Percentiles rank a stretch among this genome's conserved stretches.
phyloP scores from a whole-genome alignment of 2,797 vertebrate species.

The Sphenodon punctatus region DNA sequence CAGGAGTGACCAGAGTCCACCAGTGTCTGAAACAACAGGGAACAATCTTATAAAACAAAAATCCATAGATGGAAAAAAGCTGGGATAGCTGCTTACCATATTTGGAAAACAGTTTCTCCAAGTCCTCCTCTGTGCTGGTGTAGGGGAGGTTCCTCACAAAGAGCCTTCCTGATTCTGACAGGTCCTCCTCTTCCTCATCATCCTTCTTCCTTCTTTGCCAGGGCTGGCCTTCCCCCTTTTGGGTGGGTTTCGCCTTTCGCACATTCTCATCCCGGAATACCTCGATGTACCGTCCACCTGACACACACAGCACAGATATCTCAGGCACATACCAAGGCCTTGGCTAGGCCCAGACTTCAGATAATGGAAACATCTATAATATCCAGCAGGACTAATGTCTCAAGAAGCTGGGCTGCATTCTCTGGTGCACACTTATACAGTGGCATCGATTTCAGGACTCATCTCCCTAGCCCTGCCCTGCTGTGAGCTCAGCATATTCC shows the following conservation, averaged over 20 bases:
- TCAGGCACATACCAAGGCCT: not conserved
- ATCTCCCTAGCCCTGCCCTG: too few species aligned
- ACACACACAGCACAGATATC: not conserved
- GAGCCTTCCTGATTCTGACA: constrained; percentile 92
- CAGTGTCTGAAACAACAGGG: too few species aligned
- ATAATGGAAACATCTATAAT: not conserved
- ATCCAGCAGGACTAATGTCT: too few species aligned
- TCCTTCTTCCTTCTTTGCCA: constrained; percentile 84
- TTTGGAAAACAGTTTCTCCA: constrained; percentile 86
- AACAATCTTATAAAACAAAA: too few species aligned
- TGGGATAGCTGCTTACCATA: constrained; percentile 74
- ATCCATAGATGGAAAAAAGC: too few species aligned
- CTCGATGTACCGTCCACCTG: constrained; percentile 90
- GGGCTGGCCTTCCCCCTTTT: constrained; percentile 58
- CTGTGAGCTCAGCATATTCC: too few species aligned
- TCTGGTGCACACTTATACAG: too few species aligned
- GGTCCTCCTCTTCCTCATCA: constrained; percentile 91
- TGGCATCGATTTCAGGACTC: too few species aligned
- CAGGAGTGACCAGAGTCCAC: too few species aligned
- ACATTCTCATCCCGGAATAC: constrained; percentile 76
- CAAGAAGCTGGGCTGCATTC: too few species aligned
- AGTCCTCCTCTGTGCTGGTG: constrained; percentile 90
- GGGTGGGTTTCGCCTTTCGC: not conserved
- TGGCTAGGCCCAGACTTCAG: rapidly evolving
- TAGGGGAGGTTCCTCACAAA: constrained; percentile 95